Conservation (phyloP, 2,113 vertebrate species). For the Colaptes auratus region DNA sequence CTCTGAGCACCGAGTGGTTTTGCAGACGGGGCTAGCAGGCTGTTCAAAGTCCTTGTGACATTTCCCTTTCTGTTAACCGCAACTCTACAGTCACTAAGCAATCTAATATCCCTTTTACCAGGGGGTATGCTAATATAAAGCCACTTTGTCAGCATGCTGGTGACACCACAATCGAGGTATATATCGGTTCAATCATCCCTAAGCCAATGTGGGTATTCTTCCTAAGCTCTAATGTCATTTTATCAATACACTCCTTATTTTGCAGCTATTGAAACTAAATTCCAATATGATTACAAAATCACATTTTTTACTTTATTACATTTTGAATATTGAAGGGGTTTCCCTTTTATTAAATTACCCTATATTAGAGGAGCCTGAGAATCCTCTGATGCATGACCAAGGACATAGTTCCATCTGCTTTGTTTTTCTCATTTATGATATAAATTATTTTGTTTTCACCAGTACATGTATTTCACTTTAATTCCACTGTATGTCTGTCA, state of each 20-base stretch:
- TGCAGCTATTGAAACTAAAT: constrained; percentile 70
- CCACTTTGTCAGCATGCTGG: constrained; percentile 42
- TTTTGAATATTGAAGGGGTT: constrained; percentile 64
- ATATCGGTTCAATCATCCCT: constrained; percentile 41
- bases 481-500: constrained; percentile 75
- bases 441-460: constrained; percentile 74
- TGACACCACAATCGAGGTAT: constrained; percentile 27
- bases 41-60: neutral
- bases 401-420: constrained; percentile 72
- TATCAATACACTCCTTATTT: constrained; percentile 52
- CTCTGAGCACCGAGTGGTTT: constrained; percentile 20
- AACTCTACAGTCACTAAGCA: neutral
- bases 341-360: constrained; percentile 69
- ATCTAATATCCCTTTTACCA: constrained; percentile 10
- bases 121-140: neutral
- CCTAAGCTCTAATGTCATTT: constrained; percentile 42
- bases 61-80: constrained; percentile 33
- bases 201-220: constrained; percentile 30
- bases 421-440: constrained; percentile 72
- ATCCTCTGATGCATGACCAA: constrained; percentile 74
- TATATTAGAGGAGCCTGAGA: constrained; percentile 68
- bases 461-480: constrained; percentile 64
- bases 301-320: constrained; percentile 69
- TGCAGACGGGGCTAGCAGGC: neutral
- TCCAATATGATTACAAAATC: constrained; percentile 69